Conservation (phyloP, 2,888 invertebrate genomes). For the Pherbina coryleti region DNA sequence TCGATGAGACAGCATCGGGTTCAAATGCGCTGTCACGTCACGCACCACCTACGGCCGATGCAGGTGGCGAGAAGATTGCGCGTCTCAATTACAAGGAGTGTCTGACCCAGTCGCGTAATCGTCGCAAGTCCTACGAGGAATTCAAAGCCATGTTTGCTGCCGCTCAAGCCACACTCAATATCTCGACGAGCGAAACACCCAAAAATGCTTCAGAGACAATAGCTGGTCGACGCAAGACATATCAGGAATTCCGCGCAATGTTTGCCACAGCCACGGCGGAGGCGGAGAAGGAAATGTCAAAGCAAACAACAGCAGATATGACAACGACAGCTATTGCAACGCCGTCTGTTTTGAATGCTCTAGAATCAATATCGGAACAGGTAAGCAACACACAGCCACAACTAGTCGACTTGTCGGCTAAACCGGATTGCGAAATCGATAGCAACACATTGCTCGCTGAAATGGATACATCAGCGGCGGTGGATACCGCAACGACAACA, state of each 20-base stretch:
- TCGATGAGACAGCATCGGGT: slow-evolving; percentile 28
- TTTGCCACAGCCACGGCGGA: slow-evolving; percentile 33
- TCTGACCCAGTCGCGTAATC: slow-evolving; percentile 68
- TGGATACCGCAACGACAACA: slow-evolving; percentile 56
- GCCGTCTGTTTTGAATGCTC: slow-evolving; percentile 47
- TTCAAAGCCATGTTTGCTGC: slow-evolving; percentile 67
- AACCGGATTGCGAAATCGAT: slow-evolving; percentile 61
- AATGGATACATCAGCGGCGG: slow-evolving; percentile 54
- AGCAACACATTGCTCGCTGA: slow-evolving; percentile 50
- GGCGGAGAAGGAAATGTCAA: slow-evolving; percentile 33
- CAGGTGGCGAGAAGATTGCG: slow-evolving; percentile 61
- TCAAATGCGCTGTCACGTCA: neutral
- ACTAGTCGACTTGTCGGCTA: slow-evolving; percentile 35
- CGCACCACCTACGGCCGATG: neutral
- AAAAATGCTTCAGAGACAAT: neutral
- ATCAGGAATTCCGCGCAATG: slow-evolving; percentile 54
- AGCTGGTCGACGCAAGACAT: slow-evolving; percentile 54
- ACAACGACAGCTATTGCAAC: slow-evolving; percentile 29
- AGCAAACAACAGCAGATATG: neutral
- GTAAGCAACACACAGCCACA: slow-evolving; percentile 45
- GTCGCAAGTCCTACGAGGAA: slow-evolving; percentile 70
- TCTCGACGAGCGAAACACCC: neutral
- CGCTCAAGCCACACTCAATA: slow-evolving; percentile 36
- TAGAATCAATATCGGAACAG: slow-evolving; percentile 66
- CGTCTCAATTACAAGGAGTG: slow-evolving; percentile 68